Evolutionary conservation across 2,113 vertebrate species (phyloP).

Genomic region (Phodopus roborovskii): DNA sequence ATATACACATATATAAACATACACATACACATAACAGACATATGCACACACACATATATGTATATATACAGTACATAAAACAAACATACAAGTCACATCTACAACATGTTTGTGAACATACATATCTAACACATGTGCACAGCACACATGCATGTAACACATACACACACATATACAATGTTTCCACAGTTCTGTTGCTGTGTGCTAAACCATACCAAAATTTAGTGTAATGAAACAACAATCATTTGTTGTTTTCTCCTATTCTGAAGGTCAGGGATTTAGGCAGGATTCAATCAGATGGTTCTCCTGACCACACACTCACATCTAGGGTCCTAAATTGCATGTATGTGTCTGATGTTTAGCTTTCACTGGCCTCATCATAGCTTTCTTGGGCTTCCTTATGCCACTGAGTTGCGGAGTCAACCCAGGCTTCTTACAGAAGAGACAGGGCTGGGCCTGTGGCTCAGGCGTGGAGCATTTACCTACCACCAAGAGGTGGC

Average conservation of each 20-base stretch:
- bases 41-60: neutral
- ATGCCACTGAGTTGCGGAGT: neutral
- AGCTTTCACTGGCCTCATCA: neutral
- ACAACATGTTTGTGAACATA: neutral
- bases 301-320: neutral
- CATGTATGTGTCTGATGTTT: neutral
- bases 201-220: neutral
- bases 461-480: neutral
- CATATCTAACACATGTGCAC: neutral
- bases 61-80: neutral
- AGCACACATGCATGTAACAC: neutral
- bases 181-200: neutral
- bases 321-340: neutral
- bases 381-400: neutral
- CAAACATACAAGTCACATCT: neutral
- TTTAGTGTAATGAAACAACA: neutral
- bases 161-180: neutral
- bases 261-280: neutral
- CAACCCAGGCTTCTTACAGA: neutral
- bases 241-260: neutral
- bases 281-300: neutral
- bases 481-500: too few species aligned
- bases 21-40: neutral
- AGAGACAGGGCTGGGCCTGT: too few species aligned
- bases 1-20: neutral